These are phyloP conservation scores for Muscicapa adusta DNA, from an alignment of 2,113 vertebrate species.

Conservation along the genomic window DNA sequence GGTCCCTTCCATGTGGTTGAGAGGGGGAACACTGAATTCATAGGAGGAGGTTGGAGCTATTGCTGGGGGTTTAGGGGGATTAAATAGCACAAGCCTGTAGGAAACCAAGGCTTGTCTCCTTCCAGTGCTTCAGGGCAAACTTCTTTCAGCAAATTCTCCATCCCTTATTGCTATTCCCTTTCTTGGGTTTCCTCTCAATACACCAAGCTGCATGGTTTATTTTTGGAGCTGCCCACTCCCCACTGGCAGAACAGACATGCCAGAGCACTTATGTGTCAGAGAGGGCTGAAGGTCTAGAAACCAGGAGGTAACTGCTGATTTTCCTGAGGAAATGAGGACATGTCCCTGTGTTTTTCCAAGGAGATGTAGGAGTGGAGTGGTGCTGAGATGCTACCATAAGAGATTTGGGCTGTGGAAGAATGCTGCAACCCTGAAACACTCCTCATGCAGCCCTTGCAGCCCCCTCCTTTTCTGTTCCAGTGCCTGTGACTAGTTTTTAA, in stretches of 20 bases:
- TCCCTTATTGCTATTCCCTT: neutral
- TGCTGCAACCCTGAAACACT: neutral
- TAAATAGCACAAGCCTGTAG: neutral
- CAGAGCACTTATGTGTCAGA: fast-evolving
- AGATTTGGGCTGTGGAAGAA: neutral
- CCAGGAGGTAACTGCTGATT: neutral
- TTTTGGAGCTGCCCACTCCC: neutral
- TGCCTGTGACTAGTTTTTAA: neutral
- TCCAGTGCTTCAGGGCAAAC: neutral
- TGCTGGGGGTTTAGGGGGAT: fast-evolving
- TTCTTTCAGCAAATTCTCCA: neutral
- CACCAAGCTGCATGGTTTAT: neutral
- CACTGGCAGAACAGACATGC: neutral
- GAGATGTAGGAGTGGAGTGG: neutral
- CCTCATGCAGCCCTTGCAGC: neutral
- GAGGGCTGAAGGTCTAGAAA: neutral
- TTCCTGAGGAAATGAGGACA: neutral
- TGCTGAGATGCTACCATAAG: fast-evolving
- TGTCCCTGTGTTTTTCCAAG: neutral
- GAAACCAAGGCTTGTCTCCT: neutral
- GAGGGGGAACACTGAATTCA: neutral
- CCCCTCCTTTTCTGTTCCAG: neutral
- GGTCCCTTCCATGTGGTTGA: neutral
- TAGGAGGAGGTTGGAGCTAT: neutral
- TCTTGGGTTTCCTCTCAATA: neutral